A percentile compares a stretch with the other conserved stretches of the same genome.
Evolutionary conservation across 2,888 invertebrate species (phyloP).

Genomic region (Zygaena filipendulae): DNA sequence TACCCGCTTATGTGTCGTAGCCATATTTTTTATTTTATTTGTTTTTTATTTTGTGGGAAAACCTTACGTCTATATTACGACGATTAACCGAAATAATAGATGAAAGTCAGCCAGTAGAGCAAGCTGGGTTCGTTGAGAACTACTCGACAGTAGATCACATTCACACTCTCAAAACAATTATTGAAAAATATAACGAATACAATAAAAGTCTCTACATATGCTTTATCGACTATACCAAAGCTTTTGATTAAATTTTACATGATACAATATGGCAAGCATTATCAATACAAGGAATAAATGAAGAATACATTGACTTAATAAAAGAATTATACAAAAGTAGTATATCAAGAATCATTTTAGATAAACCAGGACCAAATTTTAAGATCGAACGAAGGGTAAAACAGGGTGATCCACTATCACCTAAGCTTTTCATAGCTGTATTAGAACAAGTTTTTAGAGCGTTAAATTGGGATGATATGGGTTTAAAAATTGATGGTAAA

Average conservation of each 20-base stretch:
- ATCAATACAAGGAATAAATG: conserved; percentile 4
- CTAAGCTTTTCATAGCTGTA: conserved; percentile 4
- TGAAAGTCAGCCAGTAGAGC: not conserved
- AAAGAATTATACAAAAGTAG: conserved; percentile 3
- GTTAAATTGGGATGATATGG: no score
- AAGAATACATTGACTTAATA: not conserved
- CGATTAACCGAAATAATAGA: not conserved
- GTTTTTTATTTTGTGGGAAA: no score
- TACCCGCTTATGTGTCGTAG: no score
- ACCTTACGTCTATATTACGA: not conserved
- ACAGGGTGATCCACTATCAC: conserved; percentile 4
- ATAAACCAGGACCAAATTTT: conserved; percentile 3
- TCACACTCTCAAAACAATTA: not conserved
- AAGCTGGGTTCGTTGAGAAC: conserved; percentile 1
- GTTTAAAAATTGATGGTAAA: no score
- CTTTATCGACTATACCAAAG: conserved; percentile 1
- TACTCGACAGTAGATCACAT: conserved; percentile 1
- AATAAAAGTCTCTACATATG: not conserved
- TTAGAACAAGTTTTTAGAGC: no score
- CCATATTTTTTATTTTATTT: no score
- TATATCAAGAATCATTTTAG: not conserved
- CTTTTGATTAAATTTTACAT: not conserved
- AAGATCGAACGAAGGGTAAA: conserved; percentile 3
- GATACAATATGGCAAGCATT: not conserved
- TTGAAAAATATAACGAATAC: conserved; percentile 5